Evolutionary conservation across 1,140 invertebrate genomes (phyloP), one percentile per base, ranked within the genome.

Genomic region (Brachionus calyciflorus): DNA sequence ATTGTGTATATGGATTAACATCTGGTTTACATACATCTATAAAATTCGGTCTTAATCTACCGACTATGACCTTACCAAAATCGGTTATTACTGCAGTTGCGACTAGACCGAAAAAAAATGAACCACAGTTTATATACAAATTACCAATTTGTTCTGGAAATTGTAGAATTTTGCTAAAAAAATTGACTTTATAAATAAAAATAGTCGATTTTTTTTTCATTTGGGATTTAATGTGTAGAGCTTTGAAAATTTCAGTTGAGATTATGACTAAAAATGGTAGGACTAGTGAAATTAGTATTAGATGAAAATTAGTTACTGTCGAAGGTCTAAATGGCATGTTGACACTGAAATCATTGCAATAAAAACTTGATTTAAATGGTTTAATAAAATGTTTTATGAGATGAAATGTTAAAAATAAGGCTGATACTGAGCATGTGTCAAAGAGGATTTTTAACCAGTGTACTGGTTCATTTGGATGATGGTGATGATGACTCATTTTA

Each of bases 21-120:
- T 73, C 37, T 17, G 88, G 88, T 37, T 87, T 82, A 30, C 90
- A 88, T 81, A 78, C 84, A 78, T 87, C 87, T 78, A 94, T 89
- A 84, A 97, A 98, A 85, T 98, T 93, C 9, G 95, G 95, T 14
- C 95, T 86, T 69, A 96, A 85, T 55, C 94, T 87, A 28, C 95
- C 95, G 76, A 96, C 90, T 1, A 90, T 90, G 79, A 95, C 96
- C 85, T 96, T 97, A 24, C 90, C 91, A 79, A 95, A 89, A 81
- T 96, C 93, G 3, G 93, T 94, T 9, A 90, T 89, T n/a, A 77
- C 19, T 19, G 46, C 41, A 5, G 57, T 65, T 10, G 30, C 44
- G 9, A 33, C n/a, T 7, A 46, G 19, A n/a, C 76, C 76, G 10
- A 68, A 46, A 57, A 49, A 44, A 48, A 46, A 76, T 0, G 46